Evolutionary conservation across 2,113 vertebrate species (phyloP), one percentile per base, ranked within the genome.

Genomic region (Labeo rohita): DNA sequence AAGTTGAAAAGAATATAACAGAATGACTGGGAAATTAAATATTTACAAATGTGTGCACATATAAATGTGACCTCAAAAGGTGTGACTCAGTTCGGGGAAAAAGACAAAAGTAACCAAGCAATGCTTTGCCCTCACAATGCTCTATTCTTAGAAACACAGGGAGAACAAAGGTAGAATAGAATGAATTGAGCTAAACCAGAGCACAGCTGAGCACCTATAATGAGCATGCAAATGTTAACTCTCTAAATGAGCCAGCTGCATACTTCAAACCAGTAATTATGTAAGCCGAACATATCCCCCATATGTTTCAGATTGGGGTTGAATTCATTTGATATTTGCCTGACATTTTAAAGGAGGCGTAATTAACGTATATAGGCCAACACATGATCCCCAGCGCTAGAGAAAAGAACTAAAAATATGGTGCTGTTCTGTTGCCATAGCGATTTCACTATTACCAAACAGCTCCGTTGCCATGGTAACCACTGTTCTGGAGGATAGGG

Each of bases 401-500:
- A 79, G 21, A 82, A 59, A 23, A 50, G 3, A 68, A 70, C 36
- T 73, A 76, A 76, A 76, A 83, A 86, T 86, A 88, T 78, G 28
- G 74, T 47, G 65, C 73, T 80, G 43, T 66, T 84, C 61, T 85
- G 91, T 91, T 91, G 73, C 85, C 87, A 90, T 90, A 80, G 90
- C 49, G 78, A 90, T 73, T 52, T 81, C 86, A 84, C 84, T 84
- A 81, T 89, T 92, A 92, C 76, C 54, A 79, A 90, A 91, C 86
- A 79, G 74, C 86, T 85, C 85, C 8, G 65, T 85, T 87, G 61
- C 83, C 68, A 88, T 86, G 84, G 77, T 85, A 92, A 92, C 89
- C 43, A 16, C 56, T 82, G 23, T 36, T 34, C 56, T 59, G 68
- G 63, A 63, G 85, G 72, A 73, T 21, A 61, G 59, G 28, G 61